Evolutionary conservation across 2,113 vertebrate genomes (phyloP), one percentile per base, ranked within the genome.

Genomic region (Numida meleagris): DNA sequence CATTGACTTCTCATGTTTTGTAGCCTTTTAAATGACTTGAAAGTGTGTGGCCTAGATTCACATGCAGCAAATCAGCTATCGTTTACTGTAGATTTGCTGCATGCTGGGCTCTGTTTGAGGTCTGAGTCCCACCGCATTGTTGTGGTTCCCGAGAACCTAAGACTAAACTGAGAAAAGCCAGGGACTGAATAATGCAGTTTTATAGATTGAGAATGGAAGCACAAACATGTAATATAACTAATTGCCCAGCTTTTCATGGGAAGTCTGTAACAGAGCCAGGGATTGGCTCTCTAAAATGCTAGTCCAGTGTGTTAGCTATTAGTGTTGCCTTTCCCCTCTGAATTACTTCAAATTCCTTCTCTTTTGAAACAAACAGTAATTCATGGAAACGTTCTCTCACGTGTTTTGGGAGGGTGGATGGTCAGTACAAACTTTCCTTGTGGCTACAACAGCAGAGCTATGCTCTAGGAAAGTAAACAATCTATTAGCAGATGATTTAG

Each of bases 291-390:
- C 66, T 67, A 53, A 59, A 67, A 77, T 18, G 40, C 53, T 48
- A 57, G 51, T 61, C 57, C 40, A 78, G 61, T 0, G 8, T 67
- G 73, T 86, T 83, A 83, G 51, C 63, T 45, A 36, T 0, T 1
- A 80, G 29, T 12, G 19, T 68, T 89, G 76, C 19, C 8, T 86
- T 96, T 93, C 65, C 42, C 29, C 77, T 93, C 68, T 19, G 46
- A 77, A 68, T 67, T 59, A 61, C 72, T 96, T 90, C 57, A 82
- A 59, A 93, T 78, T 33, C 48, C 88, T 90, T 77, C 14, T 68
- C n/a, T 93, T 85, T 45, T 67, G 79, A 88, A 94, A 88, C 46
- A 87, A 94, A 38, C 55, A 71, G 59, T 68, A 83, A 95, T 90
- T 91, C 43, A 75, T 81, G 72, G 45, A 88, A 95, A 86, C 33